These are phyloP conservation scores for Sinopyrophorus schimmeli DNA, from an alignment of 2,888 invertebrate species.

Conservation along the genomic window DNA sequence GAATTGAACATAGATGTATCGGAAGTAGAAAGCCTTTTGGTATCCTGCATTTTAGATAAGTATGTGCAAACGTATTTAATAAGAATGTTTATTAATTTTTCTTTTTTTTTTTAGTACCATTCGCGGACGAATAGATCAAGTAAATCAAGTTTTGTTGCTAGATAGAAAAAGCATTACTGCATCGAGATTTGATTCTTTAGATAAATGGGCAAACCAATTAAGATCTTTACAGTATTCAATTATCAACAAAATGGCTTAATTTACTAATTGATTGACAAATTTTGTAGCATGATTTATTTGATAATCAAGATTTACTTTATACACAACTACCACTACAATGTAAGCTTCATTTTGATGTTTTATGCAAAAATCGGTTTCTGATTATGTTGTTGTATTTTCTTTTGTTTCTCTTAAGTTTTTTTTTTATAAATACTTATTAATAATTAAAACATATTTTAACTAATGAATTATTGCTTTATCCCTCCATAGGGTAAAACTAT, in stretches of 20 bases:
- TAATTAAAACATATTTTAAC: no score
- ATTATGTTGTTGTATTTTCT: no score
- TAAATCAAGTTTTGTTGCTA: slow-evolving; percentile 90
- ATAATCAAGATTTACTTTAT: no score
- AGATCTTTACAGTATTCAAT: slow-evolving; percentile 86
- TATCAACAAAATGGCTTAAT: slow-evolving; percentile 80
- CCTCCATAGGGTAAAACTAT: no score
- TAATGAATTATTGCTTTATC: no score
- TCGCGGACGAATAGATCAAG: slow-evolving; percentile 88
- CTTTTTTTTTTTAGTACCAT: slow-evolving; percentile 66
- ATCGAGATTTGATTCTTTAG: slow-evolving; percentile 87
- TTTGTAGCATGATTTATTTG: no score
- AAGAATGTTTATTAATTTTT: slow-evolving; percentile 4
- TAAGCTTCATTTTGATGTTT: no score
- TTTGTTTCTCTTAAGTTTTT: no score
- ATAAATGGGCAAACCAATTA: slow-evolving; percentile 95
- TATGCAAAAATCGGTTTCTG: no score
- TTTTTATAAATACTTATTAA: no score
- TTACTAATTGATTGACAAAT: no score
- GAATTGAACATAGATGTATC: slow-evolving; percentile 90
- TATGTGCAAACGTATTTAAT: slow-evolving; percentile 58
- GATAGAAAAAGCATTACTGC: slow-evolving; percentile 79
- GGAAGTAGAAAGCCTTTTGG: slow-evolving; percentile 95
- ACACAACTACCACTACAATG: no score
- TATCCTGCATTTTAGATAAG: slow-evolving; percentile 98